Evolutionary conservation across 2,113 vertebrate genomes (phyloP), one percentile per base, ranked within the genome.

Genomic region (Trinectes maculatus): DNA sequence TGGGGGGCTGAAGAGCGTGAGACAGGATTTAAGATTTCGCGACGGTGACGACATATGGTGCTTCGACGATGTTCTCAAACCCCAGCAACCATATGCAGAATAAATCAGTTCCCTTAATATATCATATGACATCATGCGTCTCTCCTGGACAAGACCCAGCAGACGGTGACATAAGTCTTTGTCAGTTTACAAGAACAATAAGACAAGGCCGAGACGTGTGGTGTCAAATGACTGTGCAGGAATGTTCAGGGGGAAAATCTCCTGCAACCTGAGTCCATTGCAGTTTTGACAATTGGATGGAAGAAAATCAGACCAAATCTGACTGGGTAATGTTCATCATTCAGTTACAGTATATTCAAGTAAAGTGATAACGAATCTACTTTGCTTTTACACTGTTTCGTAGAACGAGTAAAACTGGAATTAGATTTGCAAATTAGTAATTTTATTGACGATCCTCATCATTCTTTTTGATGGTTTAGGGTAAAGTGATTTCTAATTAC

Each of bases 81-180:
- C 36, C 37, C n/a, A 52, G 53, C 72, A 51, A 46, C 26, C 70
- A 73, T 24, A 63, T 43, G 72, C 54, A 68, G 33, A 83, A 82
- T 60, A 43, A 65, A 82, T 82, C 79, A 72, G 9, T 75, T 18
- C 22, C 26, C 31, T 12, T 49, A 36, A 68, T 46, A 67, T 67
- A 77, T 78, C 63, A 58, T 54, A 84, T 87, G 65, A 82, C 80
- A 82, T 85, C 77, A 82, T 72, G 37, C 65, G 63, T 0, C 69
- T 77, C 62, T 65, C 13, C 61, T 36, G 25, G 68, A 81, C 61
- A 37, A 74, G 51, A 68, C 71, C 74, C 77, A 48, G 79, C 51
- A 65, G 84, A 80, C 59, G n/a, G 61, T 86, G 73, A 87, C 68
- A 57, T 83, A 44, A 80, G 39, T 55, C 52, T 28, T 52, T 9